A percentile compares a stretch with the other conserved stretches of the same genome.
phyloP scores from a whole-genome alignment of 1,140 invertebrate genomes.

The Habropoda laboriosa region DNA sequence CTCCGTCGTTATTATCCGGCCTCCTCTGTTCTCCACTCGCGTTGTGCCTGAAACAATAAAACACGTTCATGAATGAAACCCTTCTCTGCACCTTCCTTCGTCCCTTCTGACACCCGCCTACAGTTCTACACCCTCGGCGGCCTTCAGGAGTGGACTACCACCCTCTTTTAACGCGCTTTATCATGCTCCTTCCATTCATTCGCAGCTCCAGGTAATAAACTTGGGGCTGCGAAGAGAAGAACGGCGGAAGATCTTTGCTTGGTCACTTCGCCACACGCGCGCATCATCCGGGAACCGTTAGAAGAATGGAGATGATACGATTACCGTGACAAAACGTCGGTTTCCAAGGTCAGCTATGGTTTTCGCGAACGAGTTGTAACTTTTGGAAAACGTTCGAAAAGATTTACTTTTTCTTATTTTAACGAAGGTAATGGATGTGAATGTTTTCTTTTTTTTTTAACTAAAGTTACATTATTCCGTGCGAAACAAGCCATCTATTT shows the following conservation, averaged over 20 bases:
- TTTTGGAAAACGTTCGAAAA: too few species aligned
- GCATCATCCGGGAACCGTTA: conserved; percentile 44
- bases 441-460: neutral
- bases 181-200: conserved; percentile 72
- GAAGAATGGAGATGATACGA: conserved; percentile 43
- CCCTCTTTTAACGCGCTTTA: conserved; percentile 73
- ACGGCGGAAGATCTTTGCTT: conserved; percentile 57
- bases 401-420: too few species aligned
- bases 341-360: conserved; percentile 32
- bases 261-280: conserved; percentile 48
- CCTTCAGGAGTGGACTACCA: conserved; percentile 53
- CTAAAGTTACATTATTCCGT: neutral
- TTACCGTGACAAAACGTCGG: conserved; percentile 28
- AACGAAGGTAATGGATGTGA: neutral
- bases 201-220: conserved; percentile 70
- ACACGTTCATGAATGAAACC: conserved; percentile 78
- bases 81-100: conserved; percentile 52
- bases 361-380: conserved; percentile 30
- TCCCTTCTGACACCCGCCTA: conserved; percentile 44
- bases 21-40: conserved; percentile 67
- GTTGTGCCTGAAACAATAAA: conserved; percentile 77
- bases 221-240: conserved; percentile 41
- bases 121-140: conserved; percentile 54
- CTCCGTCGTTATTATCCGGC: conserved; percentile 74
- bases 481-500: too few species aligned